Base-by-base conservation (phyloP, 2,888 invertebrate genomes). In the Carcina quercana region DNA sequence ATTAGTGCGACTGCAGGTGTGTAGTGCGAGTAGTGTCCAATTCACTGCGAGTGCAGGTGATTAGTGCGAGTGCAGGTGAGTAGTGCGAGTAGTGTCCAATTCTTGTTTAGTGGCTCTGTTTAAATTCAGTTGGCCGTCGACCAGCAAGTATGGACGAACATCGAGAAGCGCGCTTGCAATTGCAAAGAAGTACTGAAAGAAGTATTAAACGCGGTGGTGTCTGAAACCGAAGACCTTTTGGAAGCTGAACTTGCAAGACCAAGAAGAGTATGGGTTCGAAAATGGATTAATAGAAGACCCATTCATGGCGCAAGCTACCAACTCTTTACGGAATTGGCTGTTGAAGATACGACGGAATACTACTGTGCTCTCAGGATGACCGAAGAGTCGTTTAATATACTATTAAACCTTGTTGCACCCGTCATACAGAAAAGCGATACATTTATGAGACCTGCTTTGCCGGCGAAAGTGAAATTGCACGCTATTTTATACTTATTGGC, bases 281-380 rank as follows among this genome's bases (percentile, higher is more conserved):
- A 40, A 30, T 35, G 30, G 34, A 35, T 35, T 28, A 29, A n/a
- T 22, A 7, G 22, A 22, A 22, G 22, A 22, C 22, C 22, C 22
- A 22, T 22, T 22, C 34, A 29, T 34, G 29, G 34, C 29, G 29
- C 34, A 25, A 34, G 25, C 29, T 25, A 28, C 31, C 35, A 33
- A 35, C 31, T 34, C 27, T 28, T 39, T 28, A 29, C 11, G 34
- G 38, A 42, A 34, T 38, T 42, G 36, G 37, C 42, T 34, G 29
- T 14, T 36, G 42, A 41, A 36, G 34, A 41, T 37, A 38, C 35
- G 20, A 37, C 31, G 29, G 38, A 41, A 41, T 41, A 40, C 27
- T 40, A 37, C 34, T 35, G 13, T 37, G 37, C 40, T 35, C 37
- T 40, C 31, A 37, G 40, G 36, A 17, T 40, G 34, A 37, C 40